Evolutionary conservation across 1,140 invertebrate genomes (phyloP), one percentile per base, ranked within the genome.

Genomic region (Hypothenemus hampei): DNA sequence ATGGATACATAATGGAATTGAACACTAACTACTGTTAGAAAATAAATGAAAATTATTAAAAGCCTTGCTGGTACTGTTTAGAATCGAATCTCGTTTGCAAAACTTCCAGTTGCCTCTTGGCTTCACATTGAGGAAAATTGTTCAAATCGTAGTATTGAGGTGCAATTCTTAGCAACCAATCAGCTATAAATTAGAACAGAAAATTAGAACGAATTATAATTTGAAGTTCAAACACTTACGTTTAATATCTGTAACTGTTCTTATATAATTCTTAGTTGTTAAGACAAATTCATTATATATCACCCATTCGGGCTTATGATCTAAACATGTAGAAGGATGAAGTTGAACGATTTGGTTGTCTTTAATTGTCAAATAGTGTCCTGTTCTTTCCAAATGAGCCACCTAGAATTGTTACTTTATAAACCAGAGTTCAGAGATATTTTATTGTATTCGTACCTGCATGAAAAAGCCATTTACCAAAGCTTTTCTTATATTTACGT

Each of bases 291-390:
- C 97, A 75, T 99, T 98, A 75, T 99, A 99, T 43, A 99, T 85
- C 13, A 98, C 96, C 97, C 97, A 99, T 71, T 99, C 97, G 3
- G 97, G 97, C 77, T 98, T 98, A 73, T 99, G 97, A 75, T 98
- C 96, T 11, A 99, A 78, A 73, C 95, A 98, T 13, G 95, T 98
- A 39, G 95, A 98, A 0, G 97, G 97, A 79, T 99, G 97, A 10
- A 99, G 80, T 72, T 98, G 95, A 6, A 99, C 97, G 47, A 94
- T 84, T 79, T 99, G 97, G 76, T 98, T 98, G 77, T 99, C 97
- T 72, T 99, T 99, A 36, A 98, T 93, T 11, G 97, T 99, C 57
- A 98, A 77, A 75, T 99, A 99, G 73, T 98, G 93, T 1, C 95
- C 93, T 5, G 88, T 95, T 59, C 92, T 77, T 71, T 98, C 95